These are phyloP conservation scores for Menidia menidia DNA, from an alignment of 2,797 vertebrate species.

Conservation along the genomic window DNA sequence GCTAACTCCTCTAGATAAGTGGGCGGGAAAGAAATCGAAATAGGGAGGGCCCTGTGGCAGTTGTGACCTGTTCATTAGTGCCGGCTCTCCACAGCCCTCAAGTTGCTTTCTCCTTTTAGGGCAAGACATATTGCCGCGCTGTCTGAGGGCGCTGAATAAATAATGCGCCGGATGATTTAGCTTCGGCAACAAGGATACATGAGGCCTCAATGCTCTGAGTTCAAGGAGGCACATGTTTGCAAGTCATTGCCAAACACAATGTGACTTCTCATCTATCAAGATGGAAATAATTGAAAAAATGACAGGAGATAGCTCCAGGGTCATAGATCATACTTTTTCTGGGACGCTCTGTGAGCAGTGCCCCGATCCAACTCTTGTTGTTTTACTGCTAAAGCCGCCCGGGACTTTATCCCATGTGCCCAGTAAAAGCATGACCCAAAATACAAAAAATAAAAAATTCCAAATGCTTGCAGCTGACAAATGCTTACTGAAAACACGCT, in stretches of 20 bases:
- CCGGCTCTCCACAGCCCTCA: constrained; percentile 20
- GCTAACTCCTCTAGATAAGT: constrained; percentile 34
- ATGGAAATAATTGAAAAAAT: constrained; percentile 20
- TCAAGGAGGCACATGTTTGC: constrained; percentile 40
- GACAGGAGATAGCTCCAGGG: constrained; percentile 1
- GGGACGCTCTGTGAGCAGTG: neutral
- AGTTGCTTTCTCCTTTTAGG: constrained; percentile 42
- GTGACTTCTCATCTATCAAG: constrained; percentile 40
- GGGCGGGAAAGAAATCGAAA: constrained; percentile 56
- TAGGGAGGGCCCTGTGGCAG: constrained; percentile 11
- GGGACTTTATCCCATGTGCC: neutral
- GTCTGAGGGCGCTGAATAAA: constrained; percentile 54
- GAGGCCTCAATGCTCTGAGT: constrained; percentile 9
- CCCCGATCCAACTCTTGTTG: neutral
- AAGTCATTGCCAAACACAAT: constrained; percentile 20
- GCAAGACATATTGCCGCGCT: constrained; percentile 39
- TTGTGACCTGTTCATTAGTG: constrained; percentile 62
- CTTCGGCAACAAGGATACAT: constrained; percentile 9
- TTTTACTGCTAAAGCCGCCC: constrained; percentile 13
- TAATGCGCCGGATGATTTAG: constrained; percentile 55
- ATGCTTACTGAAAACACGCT: constrained; percentile 10
- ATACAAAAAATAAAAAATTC: neutral
- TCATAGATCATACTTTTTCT: constrained; percentile 3
- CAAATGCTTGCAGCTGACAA: constrained; percentile 4
- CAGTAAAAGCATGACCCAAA: neutral